Evolutionary conservation across 2,888 invertebrate species (phyloP).

Genomic region (Apocheima hispidaria): DNA sequence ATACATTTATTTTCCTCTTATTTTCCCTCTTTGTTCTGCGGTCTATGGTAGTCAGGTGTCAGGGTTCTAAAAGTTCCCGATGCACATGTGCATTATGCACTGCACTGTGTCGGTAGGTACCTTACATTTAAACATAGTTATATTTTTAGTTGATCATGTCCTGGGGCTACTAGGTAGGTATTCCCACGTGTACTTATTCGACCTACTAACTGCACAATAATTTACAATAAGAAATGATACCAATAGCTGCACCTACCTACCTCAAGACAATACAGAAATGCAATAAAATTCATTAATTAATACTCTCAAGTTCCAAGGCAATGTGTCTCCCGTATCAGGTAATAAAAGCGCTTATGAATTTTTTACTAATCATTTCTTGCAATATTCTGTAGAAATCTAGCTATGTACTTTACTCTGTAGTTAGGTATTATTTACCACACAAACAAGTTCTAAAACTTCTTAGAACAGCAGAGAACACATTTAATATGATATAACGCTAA

Average conservation of each 20-base stretch:
- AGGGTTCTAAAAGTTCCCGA: too few species aligned
- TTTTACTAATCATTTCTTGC: too few species aligned
- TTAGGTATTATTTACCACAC: constrained; percentile 7
- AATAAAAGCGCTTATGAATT: too few species aligned
- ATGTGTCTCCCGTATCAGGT: too few species aligned
- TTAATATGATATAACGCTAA: constrained; percentile 55
- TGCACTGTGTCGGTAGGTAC: too few species aligned
- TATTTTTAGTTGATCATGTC: not conserved
- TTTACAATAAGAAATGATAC: not conserved
- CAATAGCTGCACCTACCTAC: not conserved
- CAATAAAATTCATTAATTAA: not conserved
- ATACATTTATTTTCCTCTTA: too few species aligned
- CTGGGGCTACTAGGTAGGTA: not conserved
- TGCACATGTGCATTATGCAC: not conserved
- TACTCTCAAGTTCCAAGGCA: not conserved
- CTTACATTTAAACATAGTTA: not conserved
- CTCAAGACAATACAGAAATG: not conserved
- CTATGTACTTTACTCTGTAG: not conserved
- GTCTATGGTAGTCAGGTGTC: too few species aligned
- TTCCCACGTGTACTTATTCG: not conserved
- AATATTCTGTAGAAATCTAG: not conserved
- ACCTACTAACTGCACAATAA: not conserved
- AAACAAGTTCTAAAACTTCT: constrained; percentile 55
- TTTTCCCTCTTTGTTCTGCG: too few species aligned
- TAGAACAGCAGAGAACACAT: constrained; percentile 54